Evolutionary conservation across 2,113 vertebrate species (phyloP), one percentile per base, ranked within the genome.

Genomic region (Nerophis ophidion): DNA sequence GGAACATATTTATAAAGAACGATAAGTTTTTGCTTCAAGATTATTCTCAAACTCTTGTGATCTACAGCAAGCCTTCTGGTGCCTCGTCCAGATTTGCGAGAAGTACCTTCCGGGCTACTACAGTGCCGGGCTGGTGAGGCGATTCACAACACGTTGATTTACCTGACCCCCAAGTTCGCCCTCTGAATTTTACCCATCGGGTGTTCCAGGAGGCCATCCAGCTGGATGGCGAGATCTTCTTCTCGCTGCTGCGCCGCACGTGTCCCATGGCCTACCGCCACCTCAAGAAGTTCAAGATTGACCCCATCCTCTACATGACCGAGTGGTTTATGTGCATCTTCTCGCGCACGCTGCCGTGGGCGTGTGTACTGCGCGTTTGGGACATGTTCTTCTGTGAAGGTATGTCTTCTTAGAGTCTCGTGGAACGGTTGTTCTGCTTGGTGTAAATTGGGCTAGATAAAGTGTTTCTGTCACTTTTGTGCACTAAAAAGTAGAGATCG

Each of bases 381-480:
- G 94, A 97, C 77, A 96, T 97, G 93, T 97, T 97, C 87, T 97
- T 97, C 85, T 97, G 94, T 64, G 94, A 97, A 89, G 94, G 94
- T 96, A 76, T 12, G 40, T 26, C 26, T 26, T 26, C 26, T 26
- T 26, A 26, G 26, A 26, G 26, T 26, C 26, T 26, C 26, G 26
- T 26, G 26, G 26, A 26, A 3, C 26, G 26, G 26, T 26, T 26
- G 26, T 26, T 26, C 26, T 26, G 26, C 26, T 26, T 26, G 26
- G 26, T 26, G 26, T 26, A 26, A 26, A 26, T 26, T 26, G 26
- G 26, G 26, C 26, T 26, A 26, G 26, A 26, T 26, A 26, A 26
- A 26, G 26, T 26, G 26, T 26, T 26, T 26, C 26, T 26, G 26
- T 26, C 26, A 44, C 40, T 44, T 44, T 11, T 4, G 12, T 44